Evolutionary conservation across 2,797 vertebrate species (phyloP), one percentile per base, ranked within the genome.

Genomic region (Borostomias antarcticus): DNA sequence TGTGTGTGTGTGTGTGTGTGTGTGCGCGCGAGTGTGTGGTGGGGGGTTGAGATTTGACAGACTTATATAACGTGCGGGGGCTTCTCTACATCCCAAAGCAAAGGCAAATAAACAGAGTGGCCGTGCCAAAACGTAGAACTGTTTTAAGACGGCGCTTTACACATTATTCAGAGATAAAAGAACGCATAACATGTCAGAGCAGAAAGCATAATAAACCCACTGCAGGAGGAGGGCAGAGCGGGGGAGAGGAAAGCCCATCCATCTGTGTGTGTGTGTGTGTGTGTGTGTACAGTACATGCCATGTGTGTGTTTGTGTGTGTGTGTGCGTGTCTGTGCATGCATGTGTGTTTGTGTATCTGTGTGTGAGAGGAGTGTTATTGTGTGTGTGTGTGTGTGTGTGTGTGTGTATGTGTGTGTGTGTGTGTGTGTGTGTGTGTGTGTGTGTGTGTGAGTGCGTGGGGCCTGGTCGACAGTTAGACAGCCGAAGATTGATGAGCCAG

Each of bases 151-250:
- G 73, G 63, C 26, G 40, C 43, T 79, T 77, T 73, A 74, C 77
- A 71, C 73, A 77, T 85, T 84, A 84, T 89, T 89, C 76, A 82
- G 74, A 84, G 86, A 85, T 85, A 83, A 90, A 91, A 83, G 82
- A 77, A 54, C 73, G 21, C 74, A 73, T 64, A 72, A 74, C 77
- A 77, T 80, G 74, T 87, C 74, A 77, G 71, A 65, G 35, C 68
- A 85, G 61, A 82, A 79, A 83, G 76, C 78, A 88, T 83, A 86
- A 88, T 88, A 89, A 86, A 89, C 84, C 77, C 73, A 40, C 75
- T 64, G 62, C 68, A 57, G 72, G 73, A 75, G 63, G 71, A 85
- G 74, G 73, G 68, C 78, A 32, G 56, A 54, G 70, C 23, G 9
- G 58, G 56, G 13, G 32, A 73, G 51, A 51, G 19, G 21, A 25